phyloP scores from a whole-genome alignment of 30 jellyfish, hydroid and myxozoan genomes.

The Pseudorhiza aurosa region DNA sequence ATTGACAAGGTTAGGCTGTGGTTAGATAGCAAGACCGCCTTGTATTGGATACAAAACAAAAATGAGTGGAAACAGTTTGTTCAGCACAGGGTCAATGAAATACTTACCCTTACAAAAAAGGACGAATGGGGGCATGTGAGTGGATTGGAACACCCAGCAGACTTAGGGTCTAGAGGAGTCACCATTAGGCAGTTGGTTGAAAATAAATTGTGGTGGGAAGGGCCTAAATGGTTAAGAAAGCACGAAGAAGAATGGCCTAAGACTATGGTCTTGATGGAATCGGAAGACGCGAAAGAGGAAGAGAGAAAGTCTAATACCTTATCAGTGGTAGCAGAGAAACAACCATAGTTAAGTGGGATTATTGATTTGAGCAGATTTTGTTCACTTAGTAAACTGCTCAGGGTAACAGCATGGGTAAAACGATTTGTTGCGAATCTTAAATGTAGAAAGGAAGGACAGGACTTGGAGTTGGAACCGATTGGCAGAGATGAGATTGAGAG shows the following conservation, averaged over 20 bases:
- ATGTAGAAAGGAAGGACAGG: slow-evolving; percentile 2
- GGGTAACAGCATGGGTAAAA: slow-evolving; percentile 53
- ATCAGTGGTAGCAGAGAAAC: neutral
- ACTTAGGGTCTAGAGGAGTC: slow-evolving; percentile 37
- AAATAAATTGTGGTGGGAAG: slow-evolving; percentile 34
- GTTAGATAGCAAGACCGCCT: slow-evolving; percentile 30
- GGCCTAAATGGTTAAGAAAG: slow-evolving; percentile 32
- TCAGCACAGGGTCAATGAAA: slow-evolving; percentile 44
- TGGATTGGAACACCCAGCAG: slow-evolving; percentile 35
- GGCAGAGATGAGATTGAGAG: neutral
- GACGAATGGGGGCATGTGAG: slow-evolving; percentile 27
- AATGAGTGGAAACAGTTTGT: slow-evolving; percentile 44
- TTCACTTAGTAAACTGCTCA: slow-evolving; percentile 3
- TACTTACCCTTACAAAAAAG: slow-evolving; percentile 4
- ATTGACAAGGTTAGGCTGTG: neutral
- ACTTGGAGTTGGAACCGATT: neutral
- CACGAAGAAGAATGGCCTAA: slow-evolving; percentile 41
- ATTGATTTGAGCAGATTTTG: slow-evolving; percentile 16
- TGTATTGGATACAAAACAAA: slow-evolving; percentile 33
- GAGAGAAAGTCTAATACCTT: slow-evolving; percentile 10
- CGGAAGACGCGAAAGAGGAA: slow-evolving; percentile 34
- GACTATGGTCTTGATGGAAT: neutral
- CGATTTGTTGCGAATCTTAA: slow-evolving; percentile 33
- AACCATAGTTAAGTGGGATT: neutral
- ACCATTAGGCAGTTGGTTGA: neutral